Evolutionary conservation across 92 coral and sea anemone species (phyloP).

Genomic region (Bergia sp.): DNA sequence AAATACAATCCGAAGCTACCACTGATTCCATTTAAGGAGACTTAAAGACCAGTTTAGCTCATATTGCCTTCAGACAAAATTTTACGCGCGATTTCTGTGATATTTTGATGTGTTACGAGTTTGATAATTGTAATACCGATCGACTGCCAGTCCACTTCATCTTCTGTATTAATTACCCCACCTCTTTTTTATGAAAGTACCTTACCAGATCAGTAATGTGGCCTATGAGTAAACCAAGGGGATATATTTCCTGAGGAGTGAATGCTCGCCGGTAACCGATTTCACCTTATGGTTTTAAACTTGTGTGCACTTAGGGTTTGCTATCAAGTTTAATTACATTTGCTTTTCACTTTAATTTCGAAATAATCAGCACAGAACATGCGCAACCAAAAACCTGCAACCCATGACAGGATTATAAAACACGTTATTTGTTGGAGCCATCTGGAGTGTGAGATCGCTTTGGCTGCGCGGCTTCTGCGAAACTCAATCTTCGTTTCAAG

Average conservation of each 20-base stretch:
- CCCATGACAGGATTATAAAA: not conserved
- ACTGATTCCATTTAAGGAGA: too few species aligned
- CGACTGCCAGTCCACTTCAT: too few species aligned
- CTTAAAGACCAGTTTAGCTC: too few species aligned
- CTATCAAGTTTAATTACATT: not conserved
- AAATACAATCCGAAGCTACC: too few species aligned
- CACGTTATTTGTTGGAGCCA: not conserved
- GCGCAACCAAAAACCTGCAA: not conserved
- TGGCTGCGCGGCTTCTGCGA: not conserved
- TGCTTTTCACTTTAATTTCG: not conserved
- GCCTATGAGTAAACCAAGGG: not conserved
- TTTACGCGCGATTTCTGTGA: too few species aligned
- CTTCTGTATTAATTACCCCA: too few species aligned
- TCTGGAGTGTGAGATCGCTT: not conserved
- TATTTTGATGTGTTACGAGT: too few species aligned
- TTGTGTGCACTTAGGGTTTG: not conserved
- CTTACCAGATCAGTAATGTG: not conserved
- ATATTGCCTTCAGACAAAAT: too few species aligned
- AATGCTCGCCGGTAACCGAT: not conserved
- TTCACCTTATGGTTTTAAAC: not conserved
- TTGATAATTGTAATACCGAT: too few species aligned
- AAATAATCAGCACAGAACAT: not conserved
- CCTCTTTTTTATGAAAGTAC: too few species aligned
- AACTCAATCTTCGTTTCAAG: not conserved
- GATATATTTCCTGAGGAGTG: not conserved